Base-by-base conservation (phyloP, 1,140 invertebrate species). In the Neodiprion virginianus region DNA sequence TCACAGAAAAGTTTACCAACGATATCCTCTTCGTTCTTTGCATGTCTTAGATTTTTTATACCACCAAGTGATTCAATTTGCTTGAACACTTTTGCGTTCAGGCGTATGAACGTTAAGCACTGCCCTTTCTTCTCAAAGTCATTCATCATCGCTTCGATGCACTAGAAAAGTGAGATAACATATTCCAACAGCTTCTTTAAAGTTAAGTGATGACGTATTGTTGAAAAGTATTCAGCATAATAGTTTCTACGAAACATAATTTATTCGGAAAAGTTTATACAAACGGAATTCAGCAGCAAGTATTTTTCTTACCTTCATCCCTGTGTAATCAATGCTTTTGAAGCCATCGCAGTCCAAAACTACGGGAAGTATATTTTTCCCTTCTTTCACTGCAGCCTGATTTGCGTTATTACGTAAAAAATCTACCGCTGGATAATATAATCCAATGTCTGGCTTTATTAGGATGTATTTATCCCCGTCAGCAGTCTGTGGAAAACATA, bases 361-460 rank as follows among this genome's bases (percentile, higher is more conserved):
- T 9, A 94, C 80, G 0, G 92, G 90, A 9, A 90, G 81, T 11
- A 80, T 78, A 14, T 84, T 79, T 67, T 82, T 80, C 14, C 75
- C 80, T n/a, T 85, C 80, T 14, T 86, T 80, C 23, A 78, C 72
- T 68, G 84, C 89, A 67, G 88, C 82, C 72, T 89, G 88, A 11
- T 83, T 84, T 61, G 93, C 81, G 78, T 89, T 88, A 1, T 85
- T 78, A 1, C 89, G 85, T 1, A 94, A 69, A 69, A 88, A 91
- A 76, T 93, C 91, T 0, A 92, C 89, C 0, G 92, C 90, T 0
- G 93, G 92, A 81, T 93, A 95, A 77, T 90, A 91, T 0, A 94
- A 82, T 3, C 93, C 92, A 21, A 89, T 84, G n/a, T 91, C 88
- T 1, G 92, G 91, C 71, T 89, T 90, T 1, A 94, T 81, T 17